Percentiles rank a stretch among this genome's conserved stretches.
These are phyloP conservation scores for Ganaspis sp. DNA, from an alignment of 1,140 invertebrate species.

Conservation along the genomic window DNA sequence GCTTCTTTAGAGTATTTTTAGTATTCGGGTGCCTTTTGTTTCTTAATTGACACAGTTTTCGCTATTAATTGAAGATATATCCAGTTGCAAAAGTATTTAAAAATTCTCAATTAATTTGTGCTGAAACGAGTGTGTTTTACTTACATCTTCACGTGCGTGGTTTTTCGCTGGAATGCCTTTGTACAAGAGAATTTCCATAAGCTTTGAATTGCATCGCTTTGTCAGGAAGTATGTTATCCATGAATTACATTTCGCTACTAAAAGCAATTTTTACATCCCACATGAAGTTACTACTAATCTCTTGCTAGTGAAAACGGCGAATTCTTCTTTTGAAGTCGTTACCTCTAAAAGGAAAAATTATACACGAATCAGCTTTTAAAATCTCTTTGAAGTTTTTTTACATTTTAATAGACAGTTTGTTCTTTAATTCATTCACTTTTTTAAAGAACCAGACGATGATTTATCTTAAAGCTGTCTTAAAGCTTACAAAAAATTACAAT, in stretches of 20 bases:
- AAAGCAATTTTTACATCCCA: slow-evolving; percentile 6
- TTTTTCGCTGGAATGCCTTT: slow-evolving; percentile 21
- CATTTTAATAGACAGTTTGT: not conserved
- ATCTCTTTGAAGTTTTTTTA: not conserved
- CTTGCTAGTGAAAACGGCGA: not conserved
- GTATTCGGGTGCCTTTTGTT: no score
- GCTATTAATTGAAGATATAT: not conserved
- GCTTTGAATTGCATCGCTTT: slow-evolving; percentile 19
- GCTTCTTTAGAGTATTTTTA: no score
- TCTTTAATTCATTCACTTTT: not conserved
- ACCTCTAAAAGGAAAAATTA: not conserved
- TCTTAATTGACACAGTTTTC: no score
- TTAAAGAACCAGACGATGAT: not conserved
- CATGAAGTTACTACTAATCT: not conserved
- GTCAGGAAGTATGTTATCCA: not conserved
- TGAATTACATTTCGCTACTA: not conserved
- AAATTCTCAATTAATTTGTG: not conserved
- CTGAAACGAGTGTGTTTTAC: not conserved
- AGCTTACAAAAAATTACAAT: no score
- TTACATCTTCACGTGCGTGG: not conserved
- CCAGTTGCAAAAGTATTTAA: not conserved
- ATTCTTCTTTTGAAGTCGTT: slow-evolving; percentile 17
- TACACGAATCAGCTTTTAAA: not conserved
- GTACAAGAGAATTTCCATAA: slow-evolving; percentile 14
- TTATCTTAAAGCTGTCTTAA: not conserved